Evolutionary conservation across 2,888 invertebrate genomes (phyloP).

Genomic region (Nebria salina): DNA sequence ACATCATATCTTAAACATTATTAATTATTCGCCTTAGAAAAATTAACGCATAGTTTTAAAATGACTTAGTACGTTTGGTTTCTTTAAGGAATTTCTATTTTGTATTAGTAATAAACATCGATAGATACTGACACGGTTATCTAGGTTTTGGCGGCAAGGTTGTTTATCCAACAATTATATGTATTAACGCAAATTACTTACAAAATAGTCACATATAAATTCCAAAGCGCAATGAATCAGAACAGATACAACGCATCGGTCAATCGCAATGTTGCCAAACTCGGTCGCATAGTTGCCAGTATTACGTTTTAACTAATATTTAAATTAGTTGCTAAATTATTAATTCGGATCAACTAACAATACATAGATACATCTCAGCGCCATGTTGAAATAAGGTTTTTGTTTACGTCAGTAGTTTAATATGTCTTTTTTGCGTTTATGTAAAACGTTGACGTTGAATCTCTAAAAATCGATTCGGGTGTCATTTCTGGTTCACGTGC

Average conservation of each 20-base stretch:
- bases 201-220: not conserved
- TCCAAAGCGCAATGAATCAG: not conserved
- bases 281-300: not conserved
- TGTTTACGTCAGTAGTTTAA: no score
- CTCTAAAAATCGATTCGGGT: no score
- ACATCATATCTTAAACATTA: conserved; percentile 11
- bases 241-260: not conserved
- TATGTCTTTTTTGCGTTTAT: no score
- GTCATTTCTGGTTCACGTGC: no score
- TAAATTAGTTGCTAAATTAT: not conserved
- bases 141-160: not conserved
- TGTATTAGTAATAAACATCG: not conserved
- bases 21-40: not conserved
- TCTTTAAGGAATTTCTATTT: not conserved
- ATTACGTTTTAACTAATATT: not conserved
- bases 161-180: not conserved
- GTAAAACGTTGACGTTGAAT: no score
- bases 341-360: not conserved
- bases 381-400: no score
- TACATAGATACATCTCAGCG: not conserved
- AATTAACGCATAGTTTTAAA: not conserved
- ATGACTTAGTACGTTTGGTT: not conserved
- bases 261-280: not conserved
- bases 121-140: not conserved
- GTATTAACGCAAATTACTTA: not conserved